Percentiles rank a stretch among this genome's conserved stretches.
Conservation (phyloP, 2,797 vertebrate genomes). For the Macroramphosus scolopax region DNA sequence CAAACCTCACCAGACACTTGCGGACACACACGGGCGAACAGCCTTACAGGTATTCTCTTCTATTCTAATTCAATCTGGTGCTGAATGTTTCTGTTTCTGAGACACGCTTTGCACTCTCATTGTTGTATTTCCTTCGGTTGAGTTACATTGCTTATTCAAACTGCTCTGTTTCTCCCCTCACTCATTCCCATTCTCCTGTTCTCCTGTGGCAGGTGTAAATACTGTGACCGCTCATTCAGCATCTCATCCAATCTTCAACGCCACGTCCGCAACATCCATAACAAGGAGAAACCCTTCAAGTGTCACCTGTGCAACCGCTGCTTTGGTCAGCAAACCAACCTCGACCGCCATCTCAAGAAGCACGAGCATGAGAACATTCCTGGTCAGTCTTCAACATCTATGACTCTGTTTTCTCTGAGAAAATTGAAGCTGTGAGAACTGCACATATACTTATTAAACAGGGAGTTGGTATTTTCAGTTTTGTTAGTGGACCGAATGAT, state of each 20-base stretch:
- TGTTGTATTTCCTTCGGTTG: too few relatives aligned
- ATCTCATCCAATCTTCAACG: constrained; percentile 99
- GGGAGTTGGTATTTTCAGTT: constrained; percentile 14
- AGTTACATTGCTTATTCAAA: neutral
- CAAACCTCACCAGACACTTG: constrained; percentile 97
- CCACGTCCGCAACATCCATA: constrained; percentile 98
- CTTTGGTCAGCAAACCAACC: constrained; percentile 99
- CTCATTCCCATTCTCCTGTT: constrained; percentile 7
- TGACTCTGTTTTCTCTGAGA: constrained; percentile 13
- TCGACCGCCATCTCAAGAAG: constrained; percentile 98
- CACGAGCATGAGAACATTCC: constrained; percentile 97
- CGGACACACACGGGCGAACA: constrained; percentile 98
- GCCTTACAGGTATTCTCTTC: constrained; percentile 88
- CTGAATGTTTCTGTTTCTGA: too few relatives aligned
- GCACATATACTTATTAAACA: constrained; percentile 23
- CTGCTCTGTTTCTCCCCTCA: constrained; percentile 1
- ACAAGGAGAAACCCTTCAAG: constrained; percentile 99
- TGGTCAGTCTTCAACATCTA: constrained; percentile 74
- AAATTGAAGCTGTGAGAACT: constrained; percentile 17
- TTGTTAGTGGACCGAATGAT: constrained; percentile 34
- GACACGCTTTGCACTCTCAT: too few relatives aligned
- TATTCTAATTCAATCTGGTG: constrained; percentile 4
- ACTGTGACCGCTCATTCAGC: constrained; percentile 99
- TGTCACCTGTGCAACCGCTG: constrained; percentile 99
- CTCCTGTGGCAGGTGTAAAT: constrained; percentile 90